These are phyloP conservation scores for Melanotaenia parkinsoni DNA, from an alignment of 2,797 vertebrate species.

Conservation along the genomic window DNA sequence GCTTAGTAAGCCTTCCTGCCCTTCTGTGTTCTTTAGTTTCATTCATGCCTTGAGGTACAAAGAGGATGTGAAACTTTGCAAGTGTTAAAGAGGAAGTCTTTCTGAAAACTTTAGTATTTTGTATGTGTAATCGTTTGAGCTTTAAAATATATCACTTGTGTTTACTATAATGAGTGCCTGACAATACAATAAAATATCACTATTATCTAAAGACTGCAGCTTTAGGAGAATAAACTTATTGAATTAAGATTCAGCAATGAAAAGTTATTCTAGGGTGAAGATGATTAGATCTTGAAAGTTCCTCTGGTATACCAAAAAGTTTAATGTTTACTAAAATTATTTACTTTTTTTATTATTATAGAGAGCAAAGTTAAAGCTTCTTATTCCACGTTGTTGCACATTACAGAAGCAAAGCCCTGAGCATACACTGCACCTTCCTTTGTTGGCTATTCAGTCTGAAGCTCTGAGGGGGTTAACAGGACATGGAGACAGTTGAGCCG, in stretches of 20 bases:
- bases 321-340: not conserved
- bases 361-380: not conserved
- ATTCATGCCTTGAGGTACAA: slow-evolving; percentile 56
- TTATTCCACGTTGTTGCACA: slow-evolving; percentile 7
- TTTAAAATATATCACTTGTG: not conserved
- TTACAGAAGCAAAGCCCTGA: slow-evolving; percentile 19
- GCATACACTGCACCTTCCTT: slow-evolving; percentile 40
- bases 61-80: slow-evolving; percentile 68
- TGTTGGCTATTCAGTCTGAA: slow-evolving; percentile 41
- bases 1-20: not conserved
- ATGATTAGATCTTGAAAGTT: not conserved
- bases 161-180: not conserved
- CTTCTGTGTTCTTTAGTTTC: slow-evolving; percentile 6
- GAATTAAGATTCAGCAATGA: not conserved
- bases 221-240: not conserved
- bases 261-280: slow-evolving; percentile 5
- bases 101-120: slow-evolving; percentile 28
- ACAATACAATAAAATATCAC: not conserved
- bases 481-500: slow-evolving; percentile 78
- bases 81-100: slow-evolving; percentile 64
- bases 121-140: slow-evolving; percentile 10
- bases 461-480: slow-evolving; percentile 76
- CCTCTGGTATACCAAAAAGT: not conserved
- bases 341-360: not conserved
- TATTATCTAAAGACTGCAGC: not conserved